Conservation (phyloP, 1,140 invertebrate genomes). For the Vanessa tameamea region DNA sequence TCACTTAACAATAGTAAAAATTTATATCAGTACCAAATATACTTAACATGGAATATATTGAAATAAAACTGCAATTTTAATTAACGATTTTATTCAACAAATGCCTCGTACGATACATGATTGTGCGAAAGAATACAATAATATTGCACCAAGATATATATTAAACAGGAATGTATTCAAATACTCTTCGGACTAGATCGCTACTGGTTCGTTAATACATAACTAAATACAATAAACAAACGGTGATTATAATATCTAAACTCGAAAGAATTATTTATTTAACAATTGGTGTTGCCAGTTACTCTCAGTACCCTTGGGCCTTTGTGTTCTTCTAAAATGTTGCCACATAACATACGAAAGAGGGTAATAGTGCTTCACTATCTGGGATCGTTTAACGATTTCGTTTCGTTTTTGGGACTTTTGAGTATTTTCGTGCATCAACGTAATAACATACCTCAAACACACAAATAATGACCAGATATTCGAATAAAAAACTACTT, state of each 20-base stretch:
- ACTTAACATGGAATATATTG: too few species aligned
- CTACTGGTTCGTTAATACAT: conserved; percentile 4
- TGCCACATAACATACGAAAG: too few species aligned
- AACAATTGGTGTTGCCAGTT: too few species aligned
- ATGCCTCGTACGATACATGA: conserved; percentile 15
- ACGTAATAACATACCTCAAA: background rate
- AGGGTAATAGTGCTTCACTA: too few species aligned
- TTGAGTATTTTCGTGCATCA: too few species aligned
- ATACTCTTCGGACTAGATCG: conserved; percentile 23
- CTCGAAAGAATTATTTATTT: too few species aligned
- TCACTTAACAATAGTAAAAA: too few species aligned
- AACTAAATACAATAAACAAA: background rate
- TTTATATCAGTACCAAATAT: too few species aligned
- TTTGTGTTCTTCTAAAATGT: too few species aligned
- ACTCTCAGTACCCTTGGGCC: too few species aligned
- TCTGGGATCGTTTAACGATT: too few species aligned
- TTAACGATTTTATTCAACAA: conserved; percentile 31
- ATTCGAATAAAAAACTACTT: conserved; percentile 6
- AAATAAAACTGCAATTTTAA: conserved; percentile 11
- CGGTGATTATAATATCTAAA: background rate
- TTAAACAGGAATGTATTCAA: conserved; percentile 28
- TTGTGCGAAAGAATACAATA: conserved; percentile 14
- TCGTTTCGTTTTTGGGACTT: too few species aligned
- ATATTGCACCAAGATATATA: conserved; percentile 5
- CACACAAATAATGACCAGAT: background rate